Percentiles rank a stretch among this genome's conserved stretches.
phyloP scores from a whole-genome alignment of 2,113 vertebrate species.

The Lepidothrix coronata region DNA sequence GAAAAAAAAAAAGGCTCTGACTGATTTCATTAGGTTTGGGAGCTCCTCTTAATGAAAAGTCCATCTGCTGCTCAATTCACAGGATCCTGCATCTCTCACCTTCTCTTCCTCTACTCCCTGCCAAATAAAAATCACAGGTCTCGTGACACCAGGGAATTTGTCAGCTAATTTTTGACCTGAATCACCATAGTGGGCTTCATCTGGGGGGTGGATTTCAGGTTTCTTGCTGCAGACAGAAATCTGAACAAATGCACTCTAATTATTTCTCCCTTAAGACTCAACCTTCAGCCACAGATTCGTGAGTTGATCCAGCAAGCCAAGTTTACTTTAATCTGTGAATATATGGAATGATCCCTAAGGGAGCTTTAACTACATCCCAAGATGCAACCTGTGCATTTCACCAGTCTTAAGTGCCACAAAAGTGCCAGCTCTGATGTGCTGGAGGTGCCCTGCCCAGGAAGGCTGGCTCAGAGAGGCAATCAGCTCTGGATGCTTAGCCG shows the following conservation, averaged over 20 bases:
- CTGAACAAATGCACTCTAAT: not conserved
- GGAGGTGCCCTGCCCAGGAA: not conserved
- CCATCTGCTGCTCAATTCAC: not conserved
- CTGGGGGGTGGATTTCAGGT: not conserved
- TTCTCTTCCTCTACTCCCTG: not conserved
- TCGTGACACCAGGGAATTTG: not conserved
- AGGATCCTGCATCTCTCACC: not conserved
- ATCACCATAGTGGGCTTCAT: not conserved
- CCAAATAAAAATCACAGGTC: not conserved
- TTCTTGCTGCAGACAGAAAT: not conserved
- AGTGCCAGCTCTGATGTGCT: not conserved
- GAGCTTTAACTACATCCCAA: not conserved
- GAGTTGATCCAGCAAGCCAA: not conserved
- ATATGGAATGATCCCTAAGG: not conserved
- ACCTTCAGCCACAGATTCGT: not conserved
- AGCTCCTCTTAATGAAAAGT: slow-evolving; percentile 20
- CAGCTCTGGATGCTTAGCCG: fast-evolving
- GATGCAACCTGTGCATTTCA: not conserved
- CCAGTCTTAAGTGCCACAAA: not conserved
- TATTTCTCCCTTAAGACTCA: not conserved
- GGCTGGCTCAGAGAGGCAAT: not conserved
- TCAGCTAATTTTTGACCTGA: not conserved
- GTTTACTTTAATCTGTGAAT: not conserved
- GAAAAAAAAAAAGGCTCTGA: not conserved
- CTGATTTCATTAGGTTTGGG: not conserved